Evolutionary conservation across 2,113 vertebrate species (phyloP).

Genomic region (Eulemur rufifrons): DNA sequence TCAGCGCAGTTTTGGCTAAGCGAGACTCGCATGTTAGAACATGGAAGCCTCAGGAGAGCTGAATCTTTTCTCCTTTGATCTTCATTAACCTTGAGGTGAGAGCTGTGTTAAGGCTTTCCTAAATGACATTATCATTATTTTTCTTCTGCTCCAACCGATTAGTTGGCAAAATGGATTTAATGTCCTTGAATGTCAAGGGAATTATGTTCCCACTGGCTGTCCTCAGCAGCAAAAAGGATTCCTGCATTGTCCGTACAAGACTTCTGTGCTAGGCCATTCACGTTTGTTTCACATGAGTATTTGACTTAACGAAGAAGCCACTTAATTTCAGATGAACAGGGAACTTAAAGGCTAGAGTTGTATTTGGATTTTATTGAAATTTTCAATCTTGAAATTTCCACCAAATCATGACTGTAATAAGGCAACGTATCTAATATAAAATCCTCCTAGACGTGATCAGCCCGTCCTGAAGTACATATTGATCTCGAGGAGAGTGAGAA

Average conservation of each 20-base stretch:
- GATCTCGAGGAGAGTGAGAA: neutral
- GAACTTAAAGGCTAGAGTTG: slow-evolving; percentile 64
- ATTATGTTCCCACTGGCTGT: slow-evolving; percentile 15
- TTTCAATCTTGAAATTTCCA: neutral
- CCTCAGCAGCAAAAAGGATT: slow-evolving; percentile 50
- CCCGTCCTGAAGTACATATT: neutral
- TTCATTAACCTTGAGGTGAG: neutral
- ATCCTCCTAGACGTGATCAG: neutral
- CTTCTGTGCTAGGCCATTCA: slow-evolving; percentile 58
- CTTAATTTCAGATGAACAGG: slow-evolving; percentile 67
- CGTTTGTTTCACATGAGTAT: slow-evolving; percentile 73
- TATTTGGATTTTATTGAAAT: slow-evolving; percentile 43
- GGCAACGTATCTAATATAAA: neutral
- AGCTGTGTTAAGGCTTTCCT: neutral
- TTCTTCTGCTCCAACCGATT: neutral
- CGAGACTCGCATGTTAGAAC: neutral
- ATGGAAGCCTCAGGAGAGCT: neutral
- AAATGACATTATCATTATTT: neutral
- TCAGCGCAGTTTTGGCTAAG: neutral
- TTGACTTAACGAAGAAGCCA: slow-evolving; percentile 67
- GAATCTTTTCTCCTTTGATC: no score
- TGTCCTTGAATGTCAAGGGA: neutral
- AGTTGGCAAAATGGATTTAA: slow-evolving; percentile 45
- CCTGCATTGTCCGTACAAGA: slow-evolving; percentile 50
- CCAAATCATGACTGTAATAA: neutral